Evolutionary conservation across 2,113 vertebrate species (phyloP).

Genomic region (Spermophilus dauricus): DNA sequence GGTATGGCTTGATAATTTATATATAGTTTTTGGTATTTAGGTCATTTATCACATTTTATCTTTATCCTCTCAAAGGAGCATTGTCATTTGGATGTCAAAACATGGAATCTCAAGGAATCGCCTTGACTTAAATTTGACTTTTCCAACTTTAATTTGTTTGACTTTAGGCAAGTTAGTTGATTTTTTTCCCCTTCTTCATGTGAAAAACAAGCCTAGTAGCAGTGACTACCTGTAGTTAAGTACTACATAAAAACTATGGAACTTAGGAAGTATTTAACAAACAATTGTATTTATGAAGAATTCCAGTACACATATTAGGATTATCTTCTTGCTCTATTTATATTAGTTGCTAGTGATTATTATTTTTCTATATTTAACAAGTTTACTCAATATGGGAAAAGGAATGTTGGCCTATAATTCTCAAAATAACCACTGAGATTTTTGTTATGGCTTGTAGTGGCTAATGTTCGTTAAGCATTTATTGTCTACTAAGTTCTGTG

Average conservation of each 20-base stretch:
- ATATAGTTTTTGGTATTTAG: not conserved
- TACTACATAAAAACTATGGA: not conserved
- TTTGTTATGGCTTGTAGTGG: not conserved
- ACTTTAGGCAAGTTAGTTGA: not conserved
- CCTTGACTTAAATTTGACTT: not conserved
- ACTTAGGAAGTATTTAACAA: slow-evolving; percentile 34
- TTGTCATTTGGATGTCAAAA: not conserved
- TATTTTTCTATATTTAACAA: not conserved
- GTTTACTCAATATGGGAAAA: not conserved
- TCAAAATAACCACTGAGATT: not conserved
- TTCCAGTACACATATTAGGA: not conserved
- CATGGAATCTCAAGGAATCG: not conserved
- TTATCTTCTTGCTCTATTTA: slow-evolving; percentile 18
- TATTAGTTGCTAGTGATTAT: not conserved
- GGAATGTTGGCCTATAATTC: not conserved
- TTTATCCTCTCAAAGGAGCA: not conserved
- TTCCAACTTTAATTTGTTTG: not conserved
- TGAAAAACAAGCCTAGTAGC: not conserved
- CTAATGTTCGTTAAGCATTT: not conserved
- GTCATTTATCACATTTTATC: not conserved
- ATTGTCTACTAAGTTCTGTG: not conserved
- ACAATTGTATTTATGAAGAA: not conserved
- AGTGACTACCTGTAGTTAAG: not conserved
- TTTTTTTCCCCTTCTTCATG: not conserved
- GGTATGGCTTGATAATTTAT: not conserved